Evolutionary conservation across 2,797 vertebrate species (phyloP), one percentile per base, ranked within the genome.

Genomic region (Sandelia bainsii): DNA sequence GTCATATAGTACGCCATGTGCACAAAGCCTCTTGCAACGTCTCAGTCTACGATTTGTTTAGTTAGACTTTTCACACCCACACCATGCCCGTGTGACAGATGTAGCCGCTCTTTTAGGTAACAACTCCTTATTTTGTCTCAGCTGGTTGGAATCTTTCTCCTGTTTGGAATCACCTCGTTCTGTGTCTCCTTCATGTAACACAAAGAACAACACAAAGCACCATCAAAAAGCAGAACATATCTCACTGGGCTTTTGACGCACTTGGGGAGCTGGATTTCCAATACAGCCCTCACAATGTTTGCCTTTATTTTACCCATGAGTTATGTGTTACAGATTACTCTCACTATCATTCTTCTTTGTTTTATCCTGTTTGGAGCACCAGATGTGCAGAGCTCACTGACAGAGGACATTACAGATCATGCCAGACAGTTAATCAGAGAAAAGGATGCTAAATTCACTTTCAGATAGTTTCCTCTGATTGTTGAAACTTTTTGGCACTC

Each of bases 381-480:
- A 72, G 54, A 57, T 48, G 29, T 32, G 17, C 65, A 56, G 40
- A 5, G 58, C 32, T 49, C 0, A 51, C 54, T 46, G 32, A 63
- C 22, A 53, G 54, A 59, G 34, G 50, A 82, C 32, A n/a, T 32
- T 48, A 42, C 25, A 29, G 6, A 72, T 75, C 5, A 29, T 32
- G 72, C 50, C 56, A 75, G n/a, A 59, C 63, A 62, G 12, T 77
- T 48, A 44, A 80, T 84, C 69, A 75, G 49, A 69, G 20, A 67
- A 27, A 61, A 50, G 52, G 65, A 82, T 54, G 71, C 74, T 63
- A 75, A 73, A 85, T 82, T 51, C 51, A 78, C 79, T 80, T 82
- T 77, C 75, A 83, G 46, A 87, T 84, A 73, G 62, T 73, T 90
- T 90, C 87, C 86, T 86, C 22, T 65, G 46, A 90, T 92, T 90